Base-by-base conservation (phyloP, 2,797 vertebrate genomes). In the Artibeus lituratus region DNA sequence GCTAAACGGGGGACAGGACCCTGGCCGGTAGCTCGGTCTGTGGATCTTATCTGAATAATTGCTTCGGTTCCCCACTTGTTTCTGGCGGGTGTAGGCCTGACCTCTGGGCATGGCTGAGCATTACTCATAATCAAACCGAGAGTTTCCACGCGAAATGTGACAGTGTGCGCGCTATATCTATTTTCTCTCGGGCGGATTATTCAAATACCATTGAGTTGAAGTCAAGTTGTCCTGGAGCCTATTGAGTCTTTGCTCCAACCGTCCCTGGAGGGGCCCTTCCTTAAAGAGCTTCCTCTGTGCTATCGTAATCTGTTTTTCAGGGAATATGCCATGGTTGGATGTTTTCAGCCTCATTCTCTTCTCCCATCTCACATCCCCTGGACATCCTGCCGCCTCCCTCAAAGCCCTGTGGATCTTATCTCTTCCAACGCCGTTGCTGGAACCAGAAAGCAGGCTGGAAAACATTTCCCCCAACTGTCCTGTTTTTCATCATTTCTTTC, bases 191-290 rank as follows among this genome's bases (percentile, higher is more conserved):
- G 55, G 67, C 32, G 87, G 90, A 94, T 92, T 78, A 96, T 90
- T 47, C 35, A 96, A 91, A 83, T 97, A 80, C 95, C 94, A 93
- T 94, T 59, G 26, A 69, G 81, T 7, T 98, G 87, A 96, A 91
- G 87, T 95, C 97, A 96, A 94, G 53, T 78, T 87, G 91, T 94
- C 14, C 87, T 88, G 67, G 84, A 85, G 77, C 82, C 82, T 80
- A 49, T n/a, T 51, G 78, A 84, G 93, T 94, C 93, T 97, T 94
- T 73, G 95, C 69, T 85, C 97, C 86, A 42, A 70, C 74, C 51
- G 55, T 70, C 96, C 19, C 62, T 22, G 47, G 47, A 70, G 93
- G 69, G 76, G 92, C 92, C 96, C 62, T 53, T 84, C 90, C 95
- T 70, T 51, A 70, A 86, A 94, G 51, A 39, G 42, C 96, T 96